These are phyloP conservation scores for Aphelinus atriplicis DNA, from an alignment of 1,140 invertebrate genomes.

Conservation along the genomic window DNA sequence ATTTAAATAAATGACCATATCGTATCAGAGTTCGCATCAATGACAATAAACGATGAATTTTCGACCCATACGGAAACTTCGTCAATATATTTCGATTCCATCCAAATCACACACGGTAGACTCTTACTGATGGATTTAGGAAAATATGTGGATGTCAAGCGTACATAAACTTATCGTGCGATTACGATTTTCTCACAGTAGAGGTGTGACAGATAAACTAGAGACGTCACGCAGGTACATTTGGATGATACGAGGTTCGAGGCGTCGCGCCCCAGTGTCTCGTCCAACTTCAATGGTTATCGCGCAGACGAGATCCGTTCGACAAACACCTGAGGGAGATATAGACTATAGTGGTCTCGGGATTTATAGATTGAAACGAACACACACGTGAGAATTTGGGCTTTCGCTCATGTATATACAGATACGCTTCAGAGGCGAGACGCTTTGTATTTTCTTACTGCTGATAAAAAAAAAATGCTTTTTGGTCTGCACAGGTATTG, in stretches of 20 bases:
- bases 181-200: conserved; percentile 30
- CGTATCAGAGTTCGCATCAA: no score
- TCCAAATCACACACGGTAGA: no score
- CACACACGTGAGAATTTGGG: conserved; percentile 6
- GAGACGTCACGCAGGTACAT: conserved; percentile 13
- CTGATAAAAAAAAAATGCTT: no score
- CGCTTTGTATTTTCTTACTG: no score
- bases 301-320: not conserved
- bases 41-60: no score
- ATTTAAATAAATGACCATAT: no score
- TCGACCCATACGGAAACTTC: no score
- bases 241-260: not conserved
- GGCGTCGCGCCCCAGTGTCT: not conserved
- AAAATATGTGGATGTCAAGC: not conserved
- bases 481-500: no score
- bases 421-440: no score
- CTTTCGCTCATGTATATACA: not conserved
- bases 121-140: no score
- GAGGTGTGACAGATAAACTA: conserved; percentile 1
- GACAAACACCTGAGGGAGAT: conserved; percentile 25
- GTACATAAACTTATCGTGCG: conserved; percentile 9
- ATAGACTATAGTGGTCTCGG: not conserved
- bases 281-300: not conserved
- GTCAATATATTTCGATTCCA: no score
- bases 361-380: conserved; percentile 29